Percentiles rank a stretch among this genome's conserved stretches.
Conservation (phyloP, 1,140 invertebrate species). For the Steinernema khuongi region DNA sequence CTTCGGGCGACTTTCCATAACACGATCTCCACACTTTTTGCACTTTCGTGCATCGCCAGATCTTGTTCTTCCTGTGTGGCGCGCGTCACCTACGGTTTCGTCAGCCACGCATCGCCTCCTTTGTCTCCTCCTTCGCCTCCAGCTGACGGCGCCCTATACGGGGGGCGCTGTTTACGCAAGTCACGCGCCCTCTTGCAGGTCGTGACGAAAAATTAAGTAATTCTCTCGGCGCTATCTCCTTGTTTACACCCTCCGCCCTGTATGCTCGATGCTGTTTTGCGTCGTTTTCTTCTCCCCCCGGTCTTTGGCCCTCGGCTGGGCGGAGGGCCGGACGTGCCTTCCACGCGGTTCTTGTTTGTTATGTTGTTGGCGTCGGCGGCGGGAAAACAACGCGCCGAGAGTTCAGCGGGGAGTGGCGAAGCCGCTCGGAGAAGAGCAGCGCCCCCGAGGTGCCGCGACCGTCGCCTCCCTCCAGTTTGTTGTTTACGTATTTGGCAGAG, state of each 20-base stretch:
- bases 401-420: not conserved
- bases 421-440: not conserved
- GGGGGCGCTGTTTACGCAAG: not conserved
- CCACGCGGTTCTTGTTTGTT: not conserved
- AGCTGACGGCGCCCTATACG: not conserved
- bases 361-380: not conserved
- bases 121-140: conserved; percentile 8
- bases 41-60: not conserved
- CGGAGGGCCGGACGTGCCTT: not conserved
- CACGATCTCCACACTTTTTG: not conserved
- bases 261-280: conserved; percentile 6
- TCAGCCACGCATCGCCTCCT: not conserved
- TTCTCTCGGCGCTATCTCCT: not conserved
- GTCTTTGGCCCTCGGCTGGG: not conserved
- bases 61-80: not conserved
- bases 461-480: not conserved
- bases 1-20: not conserved
- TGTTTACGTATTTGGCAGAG: conserved; percentile 3
- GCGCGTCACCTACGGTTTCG: not conserved
- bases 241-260: not conserved
- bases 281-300: not conserved
- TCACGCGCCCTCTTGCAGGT: not conserved
- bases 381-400: not conserved
- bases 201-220: not conserved
- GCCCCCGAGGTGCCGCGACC: not conserved